These are phyloP conservation scores for Melierax canorus DNA, from an alignment of 2,113 vertebrate species.

Conservation along the genomic window DNA sequence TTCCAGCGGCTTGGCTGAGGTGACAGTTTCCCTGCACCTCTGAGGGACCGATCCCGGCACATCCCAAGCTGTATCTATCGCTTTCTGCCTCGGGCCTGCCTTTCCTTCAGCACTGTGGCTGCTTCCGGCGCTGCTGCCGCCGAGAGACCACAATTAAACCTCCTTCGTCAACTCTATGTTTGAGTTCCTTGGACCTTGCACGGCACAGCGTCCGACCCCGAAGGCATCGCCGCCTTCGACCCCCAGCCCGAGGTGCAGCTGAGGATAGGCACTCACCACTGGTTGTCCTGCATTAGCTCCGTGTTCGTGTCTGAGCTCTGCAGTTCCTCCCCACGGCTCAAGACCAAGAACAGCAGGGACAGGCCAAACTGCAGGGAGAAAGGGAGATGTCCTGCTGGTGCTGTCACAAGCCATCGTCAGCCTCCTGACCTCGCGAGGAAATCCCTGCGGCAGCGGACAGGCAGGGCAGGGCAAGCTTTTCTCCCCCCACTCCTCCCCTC, in stretches of 20 bases:
- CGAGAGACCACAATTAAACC: neutral
- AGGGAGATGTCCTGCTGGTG: neutral
- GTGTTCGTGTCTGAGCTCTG: conserved; percentile 81
- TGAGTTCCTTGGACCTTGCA: too few species aligned
- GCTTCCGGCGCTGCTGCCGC: neutral
- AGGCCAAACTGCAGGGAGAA: conserved; percentile 81
- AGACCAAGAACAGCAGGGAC: conserved; percentile 87
- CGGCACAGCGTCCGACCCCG: accelerated
- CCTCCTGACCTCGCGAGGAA: accelerated
- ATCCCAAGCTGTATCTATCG: neutral
- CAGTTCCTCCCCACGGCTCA: conserved; percentile 91
- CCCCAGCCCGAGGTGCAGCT: accelerated
- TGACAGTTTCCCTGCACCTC: neutral
- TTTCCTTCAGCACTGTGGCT: neutral
- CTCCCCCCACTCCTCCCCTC: neutral
- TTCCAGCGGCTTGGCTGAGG: neutral
- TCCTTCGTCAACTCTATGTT: neutral
- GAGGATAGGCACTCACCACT: conserved; percentile 75
- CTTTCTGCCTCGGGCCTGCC: neutral
- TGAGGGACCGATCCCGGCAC: neutral
- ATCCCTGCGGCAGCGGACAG: accelerated
- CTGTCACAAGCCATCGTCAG: neutral
- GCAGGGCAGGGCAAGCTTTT: neutral
- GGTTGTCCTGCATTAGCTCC: conserved; percentile 86
- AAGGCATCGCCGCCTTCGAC: accelerated